A percentile compares a stretch with the other conserved stretches of the same genome.
Conservation (phyloP, 30 jellyfish, hydroid and myxozoan genomes). For the Aurelia sp. region DNA sequence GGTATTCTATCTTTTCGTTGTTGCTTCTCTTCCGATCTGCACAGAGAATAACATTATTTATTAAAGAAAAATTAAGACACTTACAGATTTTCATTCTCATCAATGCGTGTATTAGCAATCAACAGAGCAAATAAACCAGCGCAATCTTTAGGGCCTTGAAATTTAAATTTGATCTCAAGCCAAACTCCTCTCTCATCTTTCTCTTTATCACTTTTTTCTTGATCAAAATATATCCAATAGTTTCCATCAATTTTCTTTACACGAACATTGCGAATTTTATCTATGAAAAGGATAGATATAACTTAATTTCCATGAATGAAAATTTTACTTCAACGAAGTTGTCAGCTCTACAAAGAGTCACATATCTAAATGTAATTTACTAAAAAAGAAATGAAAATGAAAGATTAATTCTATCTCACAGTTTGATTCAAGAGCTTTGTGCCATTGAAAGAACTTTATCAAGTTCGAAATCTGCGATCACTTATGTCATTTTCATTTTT, state of each 20-base stretch:
- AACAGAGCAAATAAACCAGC: slow-evolving; percentile 67
- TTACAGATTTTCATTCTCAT: slow-evolving; percentile 16
- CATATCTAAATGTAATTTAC: no score
- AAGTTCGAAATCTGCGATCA: no score
- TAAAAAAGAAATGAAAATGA: no score
- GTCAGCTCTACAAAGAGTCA: no score
- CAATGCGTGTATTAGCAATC: neutral
- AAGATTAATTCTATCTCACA: no score
- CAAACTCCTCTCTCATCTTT: slow-evolving; percentile 42
- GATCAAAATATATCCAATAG: slow-evolving; percentile 34
- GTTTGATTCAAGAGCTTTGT: no score
- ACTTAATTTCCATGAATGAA: neutral
- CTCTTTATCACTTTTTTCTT: slow-evolving; percentile 3
- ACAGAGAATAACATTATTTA: no score
- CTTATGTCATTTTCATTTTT: no score
- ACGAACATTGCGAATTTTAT: slow-evolving; percentile 57
- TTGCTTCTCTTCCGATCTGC: no score
- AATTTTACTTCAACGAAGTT: no score
- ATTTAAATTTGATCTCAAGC: slow-evolving; percentile 36
- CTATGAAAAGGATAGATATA: neutral
- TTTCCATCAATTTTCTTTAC: slow-evolving; percentile 26
- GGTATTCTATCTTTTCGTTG: no score
- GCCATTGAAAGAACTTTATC: no score
- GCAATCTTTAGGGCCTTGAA: slow-evolving; percentile 56
- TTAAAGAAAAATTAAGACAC: neutral